Conservation (phyloP, 2,113 vertebrate species). For the Plestiodon gilberti region DNA sequence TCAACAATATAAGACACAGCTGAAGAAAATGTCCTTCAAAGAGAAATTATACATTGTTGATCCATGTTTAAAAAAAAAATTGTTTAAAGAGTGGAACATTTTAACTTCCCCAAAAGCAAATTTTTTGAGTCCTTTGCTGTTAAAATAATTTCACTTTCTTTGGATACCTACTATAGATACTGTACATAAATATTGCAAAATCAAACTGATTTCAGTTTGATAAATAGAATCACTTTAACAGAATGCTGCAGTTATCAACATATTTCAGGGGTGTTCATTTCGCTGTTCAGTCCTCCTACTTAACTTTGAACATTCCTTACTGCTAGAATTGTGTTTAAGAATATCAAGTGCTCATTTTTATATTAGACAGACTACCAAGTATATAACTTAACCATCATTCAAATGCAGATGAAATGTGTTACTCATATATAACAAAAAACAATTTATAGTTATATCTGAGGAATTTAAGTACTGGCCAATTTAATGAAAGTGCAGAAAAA, state of each 20-base stretch:
- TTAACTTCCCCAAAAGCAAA: neutral
- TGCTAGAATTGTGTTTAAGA: neutral
- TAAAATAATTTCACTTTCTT: slow-evolving; percentile 23
- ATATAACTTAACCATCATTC: neutral
- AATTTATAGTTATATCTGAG: neutral
- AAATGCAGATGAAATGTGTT: neutral
- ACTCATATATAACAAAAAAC: neutral
- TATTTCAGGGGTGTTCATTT: neutral
- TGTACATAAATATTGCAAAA: neutral
- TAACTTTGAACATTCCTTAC: slow-evolving; percentile 23
- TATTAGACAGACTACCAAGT: slow-evolving; percentile 21
- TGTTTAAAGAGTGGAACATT: neutral
- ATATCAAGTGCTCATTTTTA: neutral
- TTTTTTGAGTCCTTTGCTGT: slow-evolving; percentile 1
- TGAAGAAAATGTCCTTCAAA: neutral
- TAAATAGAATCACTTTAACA: neutral
- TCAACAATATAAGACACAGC: neutral
- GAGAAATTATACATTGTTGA: slow-evolving; percentile 1
- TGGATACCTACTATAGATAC: slow-evolving; percentile 6
- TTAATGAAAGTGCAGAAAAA: slow-evolving; percentile 40
- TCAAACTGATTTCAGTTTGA: neutral
- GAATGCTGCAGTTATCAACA: slow-evolving; percentile 1
- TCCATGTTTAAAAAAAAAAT: neutral
- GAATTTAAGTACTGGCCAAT: slow-evolving; percentile 20
- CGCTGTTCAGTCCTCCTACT: neutral